Percentiles rank a stretch among this genome's conserved stretches.
These are phyloP conservation scores for Hydraecia micacea DNA, from an alignment of 2,888 invertebrate genomes.

Conservation along the genomic window DNA sequence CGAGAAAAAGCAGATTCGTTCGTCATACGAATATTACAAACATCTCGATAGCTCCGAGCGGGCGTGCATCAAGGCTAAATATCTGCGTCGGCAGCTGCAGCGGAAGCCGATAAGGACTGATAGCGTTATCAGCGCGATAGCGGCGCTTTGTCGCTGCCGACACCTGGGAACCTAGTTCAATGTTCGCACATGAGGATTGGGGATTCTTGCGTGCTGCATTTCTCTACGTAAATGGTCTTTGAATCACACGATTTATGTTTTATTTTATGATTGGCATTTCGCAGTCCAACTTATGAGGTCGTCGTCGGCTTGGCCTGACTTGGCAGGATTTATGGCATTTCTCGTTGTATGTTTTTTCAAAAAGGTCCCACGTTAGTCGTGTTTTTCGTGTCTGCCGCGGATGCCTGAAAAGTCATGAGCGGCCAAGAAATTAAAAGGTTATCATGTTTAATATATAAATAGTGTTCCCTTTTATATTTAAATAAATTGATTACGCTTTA, in stretches of 20 bases:
- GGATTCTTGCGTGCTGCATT: conserved; percentile 13
- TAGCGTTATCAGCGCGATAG: conserved; percentile 75
- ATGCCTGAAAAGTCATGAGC: background rate
- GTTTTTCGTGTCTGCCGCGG: background rate
- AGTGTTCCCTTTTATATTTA: background rate
- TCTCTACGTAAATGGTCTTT: background rate
- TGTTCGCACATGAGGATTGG: conserved; percentile 51
- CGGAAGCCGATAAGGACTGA: conserved; percentile 78
- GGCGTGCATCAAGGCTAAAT: conserved; percentile 65
- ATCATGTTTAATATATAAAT: background rate
- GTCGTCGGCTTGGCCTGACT: no score
- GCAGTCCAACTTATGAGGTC: no score
- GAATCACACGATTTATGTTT: background rate
- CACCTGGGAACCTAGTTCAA: conserved; percentile 64
- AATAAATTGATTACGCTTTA: background rate
- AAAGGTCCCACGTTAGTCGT: no score
- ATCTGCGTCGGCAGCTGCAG: conserved; percentile 72
- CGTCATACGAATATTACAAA: conserved; percentile 45
- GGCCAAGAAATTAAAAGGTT: background rate
- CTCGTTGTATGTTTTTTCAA: no score
- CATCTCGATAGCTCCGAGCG: conserved; percentile 47
- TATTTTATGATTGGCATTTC: no score
- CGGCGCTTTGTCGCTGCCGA: conserved; percentile 64
- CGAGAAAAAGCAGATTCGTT: conserved; percentile 24
- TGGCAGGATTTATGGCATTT: background rate